Evolutionary conservation across 2,888 invertebrate species (phyloP).

Genomic region (Tinea trinotella): DNA sequence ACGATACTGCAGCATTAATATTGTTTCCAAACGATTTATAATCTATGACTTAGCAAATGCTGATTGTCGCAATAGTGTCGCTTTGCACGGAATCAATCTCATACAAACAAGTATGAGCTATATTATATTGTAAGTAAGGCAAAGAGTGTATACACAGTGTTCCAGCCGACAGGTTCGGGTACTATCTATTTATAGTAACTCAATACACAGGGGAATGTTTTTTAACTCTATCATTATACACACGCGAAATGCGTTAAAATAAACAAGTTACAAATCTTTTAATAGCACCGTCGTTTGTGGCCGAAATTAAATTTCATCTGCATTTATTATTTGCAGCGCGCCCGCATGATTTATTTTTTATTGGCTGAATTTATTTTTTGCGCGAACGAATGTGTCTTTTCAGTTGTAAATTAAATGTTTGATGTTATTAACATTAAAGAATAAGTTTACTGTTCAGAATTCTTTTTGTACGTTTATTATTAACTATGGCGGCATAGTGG

Average conservation of each 20-base stretch:
- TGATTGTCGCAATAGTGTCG: no score
- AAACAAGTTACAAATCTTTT: slow-evolving; percentile 65
- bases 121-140: slow-evolving; percentile 41
- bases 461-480: no score
- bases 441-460: slow-evolving; percentile 28
- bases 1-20: no score
- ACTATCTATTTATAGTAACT: slow-evolving; percentile 64
- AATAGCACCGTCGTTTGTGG: slow-evolving; percentile 62
- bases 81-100: no score
- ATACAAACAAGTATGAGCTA: no score
- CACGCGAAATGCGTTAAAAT: slow-evolving; percentile 70
- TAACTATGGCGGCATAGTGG: no score
- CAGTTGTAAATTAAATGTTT: background rate
- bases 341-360: slow-evolving; percentile 57
- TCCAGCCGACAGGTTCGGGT: slow-evolving; percentile 62
- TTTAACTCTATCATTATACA: slow-evolving; percentile 66
- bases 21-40: no score
- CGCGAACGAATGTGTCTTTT: background rate
- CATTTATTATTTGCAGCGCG: slow-evolving; percentile 27
- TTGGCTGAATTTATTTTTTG: background rate
- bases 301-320: slow-evolving; percentile 44
- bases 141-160: slow-evolving; percentile 57
- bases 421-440: slow-evolving; percentile 15
- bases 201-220: slow-evolving; percentile 69
- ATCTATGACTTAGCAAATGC: no score